phyloP scores from a whole-genome alignment of 2,113 vertebrate species.

The Pao palembangensis region DNA sequence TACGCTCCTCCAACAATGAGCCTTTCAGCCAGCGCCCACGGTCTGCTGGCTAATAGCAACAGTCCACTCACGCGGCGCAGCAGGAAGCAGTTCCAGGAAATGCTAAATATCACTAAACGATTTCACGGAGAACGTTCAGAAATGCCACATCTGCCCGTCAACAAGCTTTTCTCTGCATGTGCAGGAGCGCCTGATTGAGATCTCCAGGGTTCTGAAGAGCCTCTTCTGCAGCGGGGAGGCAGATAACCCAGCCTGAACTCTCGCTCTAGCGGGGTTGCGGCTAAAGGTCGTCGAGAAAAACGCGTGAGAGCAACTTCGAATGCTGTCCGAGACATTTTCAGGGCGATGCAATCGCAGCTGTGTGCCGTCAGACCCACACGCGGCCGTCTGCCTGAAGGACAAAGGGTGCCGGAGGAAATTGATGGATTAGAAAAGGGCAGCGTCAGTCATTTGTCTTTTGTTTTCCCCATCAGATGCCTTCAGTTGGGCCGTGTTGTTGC shows the following conservation, averaged over 20 bases:
- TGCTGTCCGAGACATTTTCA: slow-evolving; percentile 33
- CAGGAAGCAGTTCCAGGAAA: slow-evolving; percentile 48
- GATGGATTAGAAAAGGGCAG: slow-evolving; percentile 70
- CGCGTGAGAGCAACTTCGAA: slow-evolving; percentile 38
- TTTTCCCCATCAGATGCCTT: slow-evolving; percentile 63
- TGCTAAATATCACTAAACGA: slow-evolving; percentile 38
- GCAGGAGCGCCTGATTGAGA: slow-evolving; percentile 13
- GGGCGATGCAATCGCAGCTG: slow-evolving; percentile 37
- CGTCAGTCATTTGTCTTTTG: slow-evolving; percentile 67
- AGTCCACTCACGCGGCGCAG: slow-evolving; percentile 41
- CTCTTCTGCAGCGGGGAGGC: slow-evolving; percentile 14
- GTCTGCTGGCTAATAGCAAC: slow-evolving; percentile 58
- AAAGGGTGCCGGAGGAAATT: slow-evolving; percentile 60
- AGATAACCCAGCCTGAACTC: slow-evolving; percentile 41
- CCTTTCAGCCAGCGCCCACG: slow-evolving; percentile 57
- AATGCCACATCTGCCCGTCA: slow-evolving; percentile 31
- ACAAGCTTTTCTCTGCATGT: neutral
- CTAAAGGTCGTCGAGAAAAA: slow-evolving; percentile 64
- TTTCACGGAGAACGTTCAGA: slow-evolving; percentile 10
- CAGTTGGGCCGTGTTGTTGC: slow-evolving; percentile 40
- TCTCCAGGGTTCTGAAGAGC: slow-evolving; percentile 9
- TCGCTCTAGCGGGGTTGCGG: slow-evolving; percentile 39
- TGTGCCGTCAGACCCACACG: slow-evolving; percentile 19
- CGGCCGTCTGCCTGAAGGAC: slow-evolving; percentile 57
- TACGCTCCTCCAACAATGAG: slow-evolving; percentile 63